Evolutionary conservation across 1,140 invertebrate genomes (phyloP), one percentile per base, ranked within the genome.

Genomic region (Coptotermes formosanus): DNA sequence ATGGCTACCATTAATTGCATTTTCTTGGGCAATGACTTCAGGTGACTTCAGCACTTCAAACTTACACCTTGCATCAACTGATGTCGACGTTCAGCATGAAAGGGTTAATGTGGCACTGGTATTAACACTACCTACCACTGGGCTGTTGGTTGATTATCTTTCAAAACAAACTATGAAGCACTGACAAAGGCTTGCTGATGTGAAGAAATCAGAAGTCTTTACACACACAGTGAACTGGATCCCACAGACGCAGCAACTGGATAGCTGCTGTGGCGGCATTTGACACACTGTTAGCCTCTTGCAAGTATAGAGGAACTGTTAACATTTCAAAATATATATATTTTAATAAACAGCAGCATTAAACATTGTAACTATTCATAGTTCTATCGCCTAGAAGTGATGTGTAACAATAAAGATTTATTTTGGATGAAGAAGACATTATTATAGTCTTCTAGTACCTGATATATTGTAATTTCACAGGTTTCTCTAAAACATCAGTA

Each of bases 201-300:
- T 30, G 25, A 12, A 11, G 64, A 2, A 75, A 75, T 75, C 64
- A n/a, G 25, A n/a, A 75, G 64, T 75, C 64, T 75, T 75, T 30
- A 75, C 64, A 75, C 64, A 75, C 14, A n/a, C 64, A 75, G 64
- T 30, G n/a, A 75, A 75, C n/a, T 64, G 59, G 64, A 14, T 75
- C 64, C 64, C 64, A 30, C 25, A 4, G 64, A 30, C 9, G n/a
- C 9, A 16, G n/a, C 11, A 8, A 30, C n/a, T 75, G 64, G 8
- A 75, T 25, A n/a, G 25, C 64, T 75, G 25, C 0, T 75, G 64
- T 2, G 8, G 64, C 64, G 30, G 64, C 64, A 16, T 75, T 30
- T 75, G 64, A 30, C 30, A n/a, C 64, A 75, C 14, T 75, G n/a
- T 75, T 75, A 75, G 64, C 64, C 64, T 75, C 64, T 75, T 75